Base-by-base conservation (phyloP, 1,140 invertebrate species). In the Zaprionus camerounensis region DNA sequence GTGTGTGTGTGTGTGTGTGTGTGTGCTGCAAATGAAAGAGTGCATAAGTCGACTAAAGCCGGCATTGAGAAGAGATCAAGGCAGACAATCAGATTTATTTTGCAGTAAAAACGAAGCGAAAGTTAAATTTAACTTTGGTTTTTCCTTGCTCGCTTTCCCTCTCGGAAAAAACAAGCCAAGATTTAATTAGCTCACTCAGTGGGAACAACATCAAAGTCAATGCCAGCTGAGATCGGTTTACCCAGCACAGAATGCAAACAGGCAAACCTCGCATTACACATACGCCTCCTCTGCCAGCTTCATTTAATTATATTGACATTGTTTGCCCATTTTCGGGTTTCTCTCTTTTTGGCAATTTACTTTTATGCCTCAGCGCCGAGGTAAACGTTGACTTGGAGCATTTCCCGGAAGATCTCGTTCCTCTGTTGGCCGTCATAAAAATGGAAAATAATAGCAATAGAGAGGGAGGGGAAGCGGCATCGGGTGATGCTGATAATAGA, bases 271-370 rank as follows among this genome's bases (percentile, higher is more conserved):
- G 44, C 46, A 71, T 90, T 81, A 88, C 84, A 81, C 41, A 46
- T 46, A 46, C 41, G 41, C 41, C 41, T 7, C 41, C n/a, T 7
- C 6, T 2, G 41, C 41, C 41, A 81, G 81, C 78, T 81, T 69
- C 81, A 88, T 90, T 87, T 88, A 87, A 87, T 87, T 87, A 87
- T 81, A 90, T 87, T 83, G 85, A 87, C 84, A 87, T 84, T 87
- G 84, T 76, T 76, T 77, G 78, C 61, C 68, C 76, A 72, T 80
- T 51, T 24, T 13, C 22, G 46, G 17, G 20, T 24, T 51, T 22
- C 22, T 24, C 11, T 24, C 59, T 13, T 68, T 69, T 69, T 22
- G 53, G 62, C 75, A 80, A 72, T 75, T 72, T 72, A 63, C 59
- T 78, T 67, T 65, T 69, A 86, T 76, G 62, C 57, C 49, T 49